Percentiles rank a stretch among this genome's conserved stretches.
Evolutionary conservation across 92 coral and sea anemone species (phyloP).

Genomic region (Palythoa caribaeorum): DNA sequence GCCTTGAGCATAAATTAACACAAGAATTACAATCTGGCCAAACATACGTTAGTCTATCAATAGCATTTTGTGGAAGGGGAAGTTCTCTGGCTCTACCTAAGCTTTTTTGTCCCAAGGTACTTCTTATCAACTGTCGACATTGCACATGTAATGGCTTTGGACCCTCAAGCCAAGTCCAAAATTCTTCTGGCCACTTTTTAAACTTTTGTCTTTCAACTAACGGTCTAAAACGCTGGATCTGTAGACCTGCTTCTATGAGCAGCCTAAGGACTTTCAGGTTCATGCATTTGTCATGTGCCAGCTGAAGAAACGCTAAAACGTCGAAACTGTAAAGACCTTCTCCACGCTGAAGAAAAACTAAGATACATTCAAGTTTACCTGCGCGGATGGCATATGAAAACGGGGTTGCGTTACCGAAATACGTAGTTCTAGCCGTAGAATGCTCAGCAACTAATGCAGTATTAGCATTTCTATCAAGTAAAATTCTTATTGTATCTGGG

Average conservation of each 20-base stretch:
- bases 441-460: constrained; percentile 1
- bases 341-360: constrained; percentile 50
- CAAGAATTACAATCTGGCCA: constrained; percentile 7
- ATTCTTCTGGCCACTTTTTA: constrained; percentile 53
- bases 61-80: constrained; percentile 22
- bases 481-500: constrained; percentile 34
- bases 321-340: constrained; percentile 48
- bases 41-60: constrained; percentile 16
- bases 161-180: constrained; percentile 44
- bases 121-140: constrained; percentile 49
- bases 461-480: constrained; percentile 56
- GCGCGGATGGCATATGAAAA: constrained; percentile 47
- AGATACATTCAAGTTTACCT: constrained; percentile 46
- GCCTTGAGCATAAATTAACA: constrained; percentile 10
- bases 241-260: constrained; percentile 54
- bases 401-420: constrained; percentile 36
- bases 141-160: constrained; percentile 49
- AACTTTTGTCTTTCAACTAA: not conserved
- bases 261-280: constrained; percentile 51
- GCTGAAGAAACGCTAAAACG: constrained; percentile 12
- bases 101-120: constrained; percentile 3
- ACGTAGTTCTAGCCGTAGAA: not conserved
- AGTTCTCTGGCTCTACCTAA: constrained; percentile 27
- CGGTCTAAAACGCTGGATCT: not conserved
- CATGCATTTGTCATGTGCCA: constrained; percentile 39